A percentile compares a stretch with the other conserved stretches of the same genome.
Evolutionary conservation across 2,888 invertebrate genomes (phyloP).

Genomic region (Hirtodrosophila duncani): DNA sequence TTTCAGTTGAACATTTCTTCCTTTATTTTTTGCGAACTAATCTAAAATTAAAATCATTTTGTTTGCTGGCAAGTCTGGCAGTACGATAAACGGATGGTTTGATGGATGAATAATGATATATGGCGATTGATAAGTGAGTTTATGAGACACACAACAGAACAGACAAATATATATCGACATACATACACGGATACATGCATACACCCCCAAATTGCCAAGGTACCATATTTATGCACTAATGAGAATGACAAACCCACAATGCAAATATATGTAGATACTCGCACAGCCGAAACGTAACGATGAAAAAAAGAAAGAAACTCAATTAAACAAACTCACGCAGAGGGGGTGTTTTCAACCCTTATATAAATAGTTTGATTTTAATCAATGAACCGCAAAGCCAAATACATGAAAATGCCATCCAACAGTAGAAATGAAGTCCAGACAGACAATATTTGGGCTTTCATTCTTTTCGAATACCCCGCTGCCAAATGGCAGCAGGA

Average conservation of each 20-base stretch:
- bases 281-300: constrained; percentile 24
- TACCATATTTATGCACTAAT: constrained; percentile 47
- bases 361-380: constrained; percentile 71
- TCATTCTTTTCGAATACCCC: no score
- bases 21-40: constrained; percentile 45
- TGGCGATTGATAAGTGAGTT: constrained; percentile 48
- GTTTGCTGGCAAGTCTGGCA: constrained; percentile 37
- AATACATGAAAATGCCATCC: constrained; percentile 56
- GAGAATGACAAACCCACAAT: constrained; percentile 69
- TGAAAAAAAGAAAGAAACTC: constrained; percentile 43
- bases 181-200: constrained; percentile 5
- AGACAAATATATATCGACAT: constrained; percentile 11
- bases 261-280: constrained; percentile 43
- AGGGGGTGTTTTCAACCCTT: constrained; percentile 37
- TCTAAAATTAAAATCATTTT: constrained; percentile 76
- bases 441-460: constrained; percentile 34
- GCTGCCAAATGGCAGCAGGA: no score
- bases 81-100: constrained; percentile 34
- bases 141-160: constrained; percentile 6
- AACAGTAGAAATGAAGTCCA: constrained; percentile 27
- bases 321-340: constrained; percentile 68
- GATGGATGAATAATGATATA: constrained; percentile 38
- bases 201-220: no score
- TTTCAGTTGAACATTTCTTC: constrained; percentile 21
- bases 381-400: constrained; percentile 71